These are phyloP conservation scores for Anas acuta DNA, from an alignment of 2,797 vertebrate genomes.

Conservation along the genomic window DNA sequence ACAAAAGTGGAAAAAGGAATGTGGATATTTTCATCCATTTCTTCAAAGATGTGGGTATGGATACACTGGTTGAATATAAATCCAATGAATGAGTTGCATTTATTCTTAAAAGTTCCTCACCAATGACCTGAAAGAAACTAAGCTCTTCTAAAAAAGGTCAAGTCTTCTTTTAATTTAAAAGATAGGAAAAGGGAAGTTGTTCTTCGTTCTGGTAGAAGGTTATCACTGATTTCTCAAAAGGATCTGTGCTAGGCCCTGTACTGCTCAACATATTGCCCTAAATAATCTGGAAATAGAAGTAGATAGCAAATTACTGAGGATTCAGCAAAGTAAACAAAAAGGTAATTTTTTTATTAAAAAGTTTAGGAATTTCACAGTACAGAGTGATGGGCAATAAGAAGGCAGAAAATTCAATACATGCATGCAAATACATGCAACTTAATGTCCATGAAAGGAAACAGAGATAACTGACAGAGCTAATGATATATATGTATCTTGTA, in stretches of 20 bases:
- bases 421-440: background rate
- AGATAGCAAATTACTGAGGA: background rate
- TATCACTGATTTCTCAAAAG: background rate
- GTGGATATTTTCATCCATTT: background rate
- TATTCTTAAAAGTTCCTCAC: background rate
- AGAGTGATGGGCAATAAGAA: background rate
- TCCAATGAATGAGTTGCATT: background rate
- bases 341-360: background rate
- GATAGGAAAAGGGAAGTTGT: background rate
- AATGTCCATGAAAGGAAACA: background rate
- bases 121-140: background rate
- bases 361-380: background rate
- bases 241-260: background rate
- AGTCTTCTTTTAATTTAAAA: conserved; percentile 9
- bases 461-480: background rate
- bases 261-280: background rate
- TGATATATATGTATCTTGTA: background rate
- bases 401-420: background rate
- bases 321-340: background rate
- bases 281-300: background rate
- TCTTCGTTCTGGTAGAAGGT: background rate
- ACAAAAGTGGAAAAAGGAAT: background rate
- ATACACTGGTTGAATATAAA: background rate
- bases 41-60: background rate
- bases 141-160: background rate